phyloP scores from a whole-genome alignment of 2,888 invertebrate species.

The Papilio elwesi region DNA sequence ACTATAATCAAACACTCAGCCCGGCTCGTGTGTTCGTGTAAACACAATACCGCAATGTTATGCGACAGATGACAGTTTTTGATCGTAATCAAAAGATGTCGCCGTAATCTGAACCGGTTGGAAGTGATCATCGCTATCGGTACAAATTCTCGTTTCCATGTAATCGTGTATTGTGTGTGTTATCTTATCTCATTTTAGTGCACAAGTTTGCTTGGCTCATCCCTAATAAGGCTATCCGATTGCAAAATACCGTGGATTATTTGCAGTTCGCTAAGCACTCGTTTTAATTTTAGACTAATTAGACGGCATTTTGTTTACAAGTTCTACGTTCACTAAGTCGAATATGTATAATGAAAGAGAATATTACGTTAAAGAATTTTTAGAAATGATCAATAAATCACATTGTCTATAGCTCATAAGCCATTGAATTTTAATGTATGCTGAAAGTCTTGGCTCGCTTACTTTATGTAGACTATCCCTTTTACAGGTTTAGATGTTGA shows the following conservation, averaged over 20 bases:
- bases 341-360: no score
- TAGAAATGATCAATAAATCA: no score
- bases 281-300: conserved; percentile 34
- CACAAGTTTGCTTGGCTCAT: conserved; percentile 22
- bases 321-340: no score
- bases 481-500: no score
- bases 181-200: background rate
- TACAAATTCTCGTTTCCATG: conserved; percentile 13
- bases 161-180: background rate
- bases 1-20: conserved; percentile 5
- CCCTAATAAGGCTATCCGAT: conserved; percentile 29
- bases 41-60: conserved; percentile 20
- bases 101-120: conserved; percentile 16
- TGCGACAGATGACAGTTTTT: conserved; percentile 14
- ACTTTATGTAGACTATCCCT: no score
- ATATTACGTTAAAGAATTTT: no score
- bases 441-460: no score
- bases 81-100: conserved; percentile 19
- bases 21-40: background rate
- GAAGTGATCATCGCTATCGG: conserved; percentile 10
- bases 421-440: no score
- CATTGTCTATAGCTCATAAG: no score
- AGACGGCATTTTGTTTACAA: conserved; percentile 8
- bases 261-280: conserved; percentile 6
- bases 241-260: conserved; percentile 5